Percentiles rank a stretch among this genome's conserved stretches.
phyloP scores from a whole-genome alignment of 2,113 vertebrate genomes.

The Marmota flaviventris region DNA sequence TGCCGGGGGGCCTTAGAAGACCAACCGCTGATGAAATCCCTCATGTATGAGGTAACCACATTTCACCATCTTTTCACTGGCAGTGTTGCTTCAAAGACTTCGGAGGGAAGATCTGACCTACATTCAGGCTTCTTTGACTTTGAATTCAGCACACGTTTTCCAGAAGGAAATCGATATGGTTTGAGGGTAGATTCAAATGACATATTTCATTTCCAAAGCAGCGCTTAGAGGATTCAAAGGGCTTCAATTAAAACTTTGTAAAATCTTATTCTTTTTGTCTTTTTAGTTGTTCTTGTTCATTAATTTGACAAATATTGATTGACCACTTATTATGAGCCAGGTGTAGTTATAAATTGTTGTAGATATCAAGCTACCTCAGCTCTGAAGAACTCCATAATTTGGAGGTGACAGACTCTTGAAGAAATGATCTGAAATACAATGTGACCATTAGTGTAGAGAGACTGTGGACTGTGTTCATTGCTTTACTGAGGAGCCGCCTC shows the following conservation, averaged over 20 bases:
- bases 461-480: neutral
- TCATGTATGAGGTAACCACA: neutral
- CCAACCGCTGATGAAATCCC: neutral
- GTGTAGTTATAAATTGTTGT: neutral
- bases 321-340: neutral
- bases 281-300: neutral
- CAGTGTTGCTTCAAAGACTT: neutral
- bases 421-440: neutral
- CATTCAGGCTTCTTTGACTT: neutral
- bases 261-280: neutral
- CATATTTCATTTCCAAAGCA: neutral
- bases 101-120: neutral
- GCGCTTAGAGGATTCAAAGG: neutral
- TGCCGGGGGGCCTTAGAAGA: neutral
- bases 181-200: neutral
- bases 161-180: slow-evolving; percentile 8
- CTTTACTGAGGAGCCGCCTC: neutral
- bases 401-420: neutral
- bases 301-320: neutral
- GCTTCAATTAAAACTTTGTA: neutral
- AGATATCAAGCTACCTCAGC: neutral
- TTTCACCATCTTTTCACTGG: neutral
- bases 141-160: neutral
- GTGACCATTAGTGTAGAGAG: neutral
- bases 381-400: neutral